Base-by-base conservation (phyloP, 2,888 invertebrate species). In the Hydropsyche betteni region DNA sequence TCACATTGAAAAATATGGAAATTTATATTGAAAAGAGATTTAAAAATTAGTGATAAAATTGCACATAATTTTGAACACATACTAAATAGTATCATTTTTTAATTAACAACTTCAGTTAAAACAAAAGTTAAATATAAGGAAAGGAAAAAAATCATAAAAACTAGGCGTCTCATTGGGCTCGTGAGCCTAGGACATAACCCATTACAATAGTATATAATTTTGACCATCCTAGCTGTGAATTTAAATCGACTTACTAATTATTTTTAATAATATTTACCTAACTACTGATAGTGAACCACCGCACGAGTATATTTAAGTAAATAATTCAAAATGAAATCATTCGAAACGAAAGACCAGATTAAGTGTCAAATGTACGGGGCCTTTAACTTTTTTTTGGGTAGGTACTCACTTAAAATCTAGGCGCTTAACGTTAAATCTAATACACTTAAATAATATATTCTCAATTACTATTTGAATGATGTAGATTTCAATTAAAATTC, bases 1-100 rank as follows among this genome's bases (percentile, higher is more conserved):
- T 88, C 88, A 88, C 88, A 88, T 87, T 87, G 85, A 87, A 86
- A 87, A 87, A 86, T 86, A 87, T 87, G 86, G 87, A 87, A 87
- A 86, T 86, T 86, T 86, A 86, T 86, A 86, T 86, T 74, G 74
- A 74, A 77, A 75, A 74, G 74, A 77, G 58, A 68, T 68, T 44
- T 76, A 52, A 61, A 58, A 79, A 78, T 74, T 74, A 79, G 61
- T 79, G 76, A 74, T 87, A 87, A 87, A 87, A 88, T 88, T 87
- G 88, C 88, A 88, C 88, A 86, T 84, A 86, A 87, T 85, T 87
- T 79, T 86, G 84, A 84, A 84, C 84, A 78, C 79, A 83, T 81
- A 84, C 83, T 82, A 82, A 83, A 83, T 81, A 82, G 81, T 82
- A 82, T 78, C 81, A 24, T 74, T 61, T 52, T 74, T 68, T 68